Percentiles rank a stretch among this genome's conserved stretches.
Conservation (phyloP, 1,140 invertebrate genomes). For the Drosophila bocki region DNA sequence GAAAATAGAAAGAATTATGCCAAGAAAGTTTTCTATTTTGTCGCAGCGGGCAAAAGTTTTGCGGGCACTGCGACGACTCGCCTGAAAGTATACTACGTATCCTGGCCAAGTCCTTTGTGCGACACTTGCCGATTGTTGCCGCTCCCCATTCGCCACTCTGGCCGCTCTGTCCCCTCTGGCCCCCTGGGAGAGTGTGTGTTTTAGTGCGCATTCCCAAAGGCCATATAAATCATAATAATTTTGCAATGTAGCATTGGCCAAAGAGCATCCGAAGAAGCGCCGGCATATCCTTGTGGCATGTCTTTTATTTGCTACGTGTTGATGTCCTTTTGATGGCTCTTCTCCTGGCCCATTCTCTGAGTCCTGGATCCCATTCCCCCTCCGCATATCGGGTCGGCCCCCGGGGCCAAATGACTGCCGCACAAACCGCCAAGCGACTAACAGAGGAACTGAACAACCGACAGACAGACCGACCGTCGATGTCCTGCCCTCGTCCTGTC, state of each 20-base stretch:
- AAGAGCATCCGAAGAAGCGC: slow-evolving; percentile 63
- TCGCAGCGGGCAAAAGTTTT: slow-evolving; percentile 81
- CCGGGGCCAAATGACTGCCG: slow-evolving; percentile 71
- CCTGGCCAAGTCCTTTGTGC: slow-evolving; percentile 73
- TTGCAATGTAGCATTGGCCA: slow-evolving; percentile 81
- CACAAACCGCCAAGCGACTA: slow-evolving; percentile 67
- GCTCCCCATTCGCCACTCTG: slow-evolving; percentile 18
- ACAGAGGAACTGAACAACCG: slow-evolving; percentile 37
- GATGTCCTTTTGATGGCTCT: slow-evolving; percentile 82
- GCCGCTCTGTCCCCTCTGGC: slow-evolving; percentile 3
- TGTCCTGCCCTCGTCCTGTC: slow-evolving; percentile 18
- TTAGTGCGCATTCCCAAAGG: slow-evolving; percentile 81
- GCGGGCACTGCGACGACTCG: slow-evolving; percentile 75
- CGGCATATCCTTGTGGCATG: slow-evolving; percentile 81
- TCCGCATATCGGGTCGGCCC: slow-evolving; percentile 40
- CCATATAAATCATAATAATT: slow-evolving; percentile 84
- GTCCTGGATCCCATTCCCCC: slow-evolving; percentile 14
- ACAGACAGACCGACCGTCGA: slow-evolving; percentile 17
- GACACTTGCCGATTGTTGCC: slow-evolving; percentile 49
- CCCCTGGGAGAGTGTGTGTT: slow-evolving; percentile 49
- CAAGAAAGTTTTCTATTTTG: slow-evolving; percentile 83
- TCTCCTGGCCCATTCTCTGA: slow-evolving; percentile 34
- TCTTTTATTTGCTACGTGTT: slow-evolving; percentile 84
- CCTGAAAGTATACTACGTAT: slow-evolving; percentile 54
- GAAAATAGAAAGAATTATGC: slow-evolving; percentile 83